Base-by-base conservation (phyloP, 2,113 vertebrate species). In the Xiphophorus maculatus region DNA sequence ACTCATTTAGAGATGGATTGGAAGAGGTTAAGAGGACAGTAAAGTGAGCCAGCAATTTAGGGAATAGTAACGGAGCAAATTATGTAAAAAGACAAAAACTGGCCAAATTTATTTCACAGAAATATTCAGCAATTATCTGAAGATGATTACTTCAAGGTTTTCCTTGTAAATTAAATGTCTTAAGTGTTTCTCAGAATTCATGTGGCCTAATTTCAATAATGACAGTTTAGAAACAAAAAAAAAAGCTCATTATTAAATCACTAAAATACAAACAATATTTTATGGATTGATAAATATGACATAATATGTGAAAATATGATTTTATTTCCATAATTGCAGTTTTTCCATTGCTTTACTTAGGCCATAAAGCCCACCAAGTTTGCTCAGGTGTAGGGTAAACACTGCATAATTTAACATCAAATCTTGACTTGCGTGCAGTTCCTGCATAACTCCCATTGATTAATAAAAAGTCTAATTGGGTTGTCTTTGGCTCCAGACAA, bases 401-500 rank as follows among this genome's bases (percentile, higher is more conserved):
- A 22, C 12, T 37, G 63, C 29, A 33, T 60, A 54, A 60, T 29
- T 28, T 66, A 58, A 60, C 15, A 27, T 37, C 3, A 60, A 60
- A 37, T 66, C 15, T 25, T 74, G 40, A 48, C n/a, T 1, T 58
- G 15, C 22, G 3, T 66, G 32, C 44, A 29, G 7, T 66, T 66
- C 44, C 22, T 60, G 35, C 64, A 66, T 54, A 27, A 58, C 5
- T 19, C 19, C 5, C 15, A 32, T 74, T 65, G 15, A 35, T 72
- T 19, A 35, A 35, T 35, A 64, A 63, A 72, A 37, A 74, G 66
- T 22, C 48, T 66, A 40, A 74, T 29, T 58, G 48, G 17, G 66
- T 82, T 75, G 64, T 79, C 66, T 44, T 68, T n/a, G 63, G 82
- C 70, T 74, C 7, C 32, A 28, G 64, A 79, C 61, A 81, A 82